phyloP scores from a whole-genome alignment of 1,140 invertebrate genomes.

The Drepana arcuata region DNA sequence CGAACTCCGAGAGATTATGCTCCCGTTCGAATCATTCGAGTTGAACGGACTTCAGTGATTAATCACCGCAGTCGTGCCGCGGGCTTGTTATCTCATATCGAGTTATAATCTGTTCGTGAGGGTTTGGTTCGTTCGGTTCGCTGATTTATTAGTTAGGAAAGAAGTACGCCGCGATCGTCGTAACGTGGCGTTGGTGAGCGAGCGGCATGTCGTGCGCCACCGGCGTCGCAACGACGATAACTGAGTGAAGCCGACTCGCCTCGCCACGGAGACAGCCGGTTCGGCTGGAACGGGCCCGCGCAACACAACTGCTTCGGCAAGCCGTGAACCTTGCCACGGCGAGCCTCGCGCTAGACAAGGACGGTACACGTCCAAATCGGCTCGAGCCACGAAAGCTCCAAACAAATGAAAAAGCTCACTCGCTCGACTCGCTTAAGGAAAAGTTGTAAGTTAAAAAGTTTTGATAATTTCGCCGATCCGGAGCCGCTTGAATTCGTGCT shows the following conservation, averaged over 20 bases:
- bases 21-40: slow-evolving; percentile 40
- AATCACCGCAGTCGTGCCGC: slow-evolving; percentile 40
- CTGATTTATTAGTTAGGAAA: slow-evolving; percentile 55
- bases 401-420: slow-evolving; percentile 36
- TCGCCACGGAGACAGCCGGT: slow-evolving; percentile 24
- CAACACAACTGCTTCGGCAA: slow-evolving; percentile 32
- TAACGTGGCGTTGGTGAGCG: slow-evolving; percentile 27
- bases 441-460: slow-evolving; percentile 69
- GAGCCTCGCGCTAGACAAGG: slow-evolving; percentile 37
- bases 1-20: slow-evolving; percentile 43
- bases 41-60: slow-evolving; percentile 49
- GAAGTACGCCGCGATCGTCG: slow-evolving; percentile 48
- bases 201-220: slow-evolving; percentile 36
- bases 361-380: slow-evolving; percentile 20
- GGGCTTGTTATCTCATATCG: slow-evolving; percentile 54
- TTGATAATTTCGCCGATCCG: slow-evolving; percentile 62
- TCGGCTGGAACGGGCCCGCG: slow-evolving; percentile 27
- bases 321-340: slow-evolving; percentile 19
- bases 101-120: slow-evolving; percentile 53
- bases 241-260: too few species aligned
- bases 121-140: slow-evolving; percentile 44
- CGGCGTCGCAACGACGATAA: slow-evolving; percentile 52
- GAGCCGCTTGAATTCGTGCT: slow-evolving; percentile 39
- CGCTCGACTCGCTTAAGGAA: slow-evolving; percentile 45
- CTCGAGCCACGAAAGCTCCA: slow-evolving; percentile 23